Evolutionary conservation across 2,113 vertebrate species (phyloP), one percentile per base, ranked within the genome.

Genomic region (Dascyllus trimaculatus): DNA sequence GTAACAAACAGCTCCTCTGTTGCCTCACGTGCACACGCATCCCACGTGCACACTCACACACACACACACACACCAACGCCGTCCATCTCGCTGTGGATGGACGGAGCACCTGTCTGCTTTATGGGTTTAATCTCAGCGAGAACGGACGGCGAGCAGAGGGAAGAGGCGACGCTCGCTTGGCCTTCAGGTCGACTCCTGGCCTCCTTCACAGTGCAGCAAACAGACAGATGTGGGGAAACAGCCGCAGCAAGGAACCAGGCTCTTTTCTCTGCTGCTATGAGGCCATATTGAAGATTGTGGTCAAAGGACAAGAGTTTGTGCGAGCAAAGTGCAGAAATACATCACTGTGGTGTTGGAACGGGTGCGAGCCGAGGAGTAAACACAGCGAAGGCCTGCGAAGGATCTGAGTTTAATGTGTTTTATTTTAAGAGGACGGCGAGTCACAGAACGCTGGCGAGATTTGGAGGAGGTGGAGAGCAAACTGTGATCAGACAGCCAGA

Each of bases 1-100:
- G 80, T 88, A 92, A 92, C 91, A 94, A 95, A 94, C 88, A 90
- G 88, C 77, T 90, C 72, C 77, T 88, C 86, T 92, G 88, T 93
- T 91, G 70, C 84, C 72, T 73, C 60, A 67, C 48, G 64, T 45
- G 40, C 43, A 70, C 15, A 43, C 18, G 52, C 35, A 56, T 35
- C 38, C 38, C 57, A 51, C 73, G 65, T 62, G 54, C 49, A 29
- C 54, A 60, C 68, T 58, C 61, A 32, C 71, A 67, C 51, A 63
- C 84, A 68, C 48, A 67, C 64, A 79, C 78, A 45, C 29, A 56
- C 75, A 82, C 70, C 57, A 48, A 85, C 62, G 71, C 68, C 59
- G 68, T 80, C 74, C 75, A 38, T 88, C 63, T 72, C 71, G 76
- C 75, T 71, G 78, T 81, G 46, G 74, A 86, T 78, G 68, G 61